A percentile compares a stretch with the other conserved stretches of the same genome.
Evolutionary conservation across 1,140 invertebrate species (phyloP).

Genomic region (Ectropis grisescens): DNA sequence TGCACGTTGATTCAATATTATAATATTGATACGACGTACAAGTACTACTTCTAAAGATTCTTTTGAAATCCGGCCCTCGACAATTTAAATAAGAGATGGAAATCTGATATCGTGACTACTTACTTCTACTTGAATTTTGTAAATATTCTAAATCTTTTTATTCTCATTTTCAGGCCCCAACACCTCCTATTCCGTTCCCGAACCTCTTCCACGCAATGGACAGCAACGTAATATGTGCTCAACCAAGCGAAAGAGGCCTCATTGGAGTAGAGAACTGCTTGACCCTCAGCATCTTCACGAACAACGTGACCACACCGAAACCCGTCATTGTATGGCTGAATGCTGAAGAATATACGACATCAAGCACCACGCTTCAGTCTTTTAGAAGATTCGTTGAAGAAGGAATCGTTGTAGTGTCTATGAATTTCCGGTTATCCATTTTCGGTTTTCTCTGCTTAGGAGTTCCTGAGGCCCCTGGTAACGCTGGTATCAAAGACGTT

Average conservation of each 20-base stretch:
- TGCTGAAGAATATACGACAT: conserved; percentile 37
- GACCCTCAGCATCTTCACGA: conserved; percentile 36
- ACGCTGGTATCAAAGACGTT: conserved; percentile 76
- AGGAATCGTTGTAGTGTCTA: conserved; percentile 34
- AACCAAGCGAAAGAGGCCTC: conserved; percentile 30
- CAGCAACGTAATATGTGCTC: conserved; percentile 35
- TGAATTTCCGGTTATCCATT: conserved; percentile 48
- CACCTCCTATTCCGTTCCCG: conserved; percentile 26
- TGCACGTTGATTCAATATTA: too few relatives aligned
- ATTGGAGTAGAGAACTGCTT: conserved; percentile 50
- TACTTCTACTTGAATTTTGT: too few relatives aligned
- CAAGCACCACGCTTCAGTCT: conserved; percentile 13
- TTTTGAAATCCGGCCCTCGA: too few relatives aligned
- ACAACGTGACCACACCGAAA: conserved; percentile 27
- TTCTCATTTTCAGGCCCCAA: conserved; percentile 43
- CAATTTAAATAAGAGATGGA: too few relatives aligned
- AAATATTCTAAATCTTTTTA: too few relatives aligned
- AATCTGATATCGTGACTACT: too few relatives aligned
- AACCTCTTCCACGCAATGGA: conserved; percentile 30
- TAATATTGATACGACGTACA: too few relatives aligned
- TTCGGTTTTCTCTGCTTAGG: conserved; percentile 76
- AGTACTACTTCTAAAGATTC: too few relatives aligned
- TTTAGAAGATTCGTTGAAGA: conserved; percentile 29
- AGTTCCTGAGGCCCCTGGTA: conserved; percentile 70
- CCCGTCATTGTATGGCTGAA: conserved; percentile 50